Evolutionary conservation across 2,888 invertebrate species (phyloP), one percentile per base, ranked within the genome.

Genomic region (Meiosimyza platycephala): DNA sequence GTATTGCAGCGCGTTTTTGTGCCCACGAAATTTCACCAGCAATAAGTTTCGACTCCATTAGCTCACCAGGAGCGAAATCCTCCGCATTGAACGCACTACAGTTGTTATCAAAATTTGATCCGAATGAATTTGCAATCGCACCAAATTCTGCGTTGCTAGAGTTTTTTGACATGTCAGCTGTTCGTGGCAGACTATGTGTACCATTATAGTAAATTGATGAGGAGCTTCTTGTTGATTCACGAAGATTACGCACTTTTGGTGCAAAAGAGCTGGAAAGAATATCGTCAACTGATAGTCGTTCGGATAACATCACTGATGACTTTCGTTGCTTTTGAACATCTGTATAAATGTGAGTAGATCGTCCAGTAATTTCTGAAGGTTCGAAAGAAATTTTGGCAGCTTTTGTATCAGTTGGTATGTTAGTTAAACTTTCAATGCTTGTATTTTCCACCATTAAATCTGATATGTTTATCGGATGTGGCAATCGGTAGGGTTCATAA

Each of bases 21-120:
- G 86, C 86, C 86, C 87, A 87, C 1, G 82, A 79, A 12, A 83
- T 82, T 74, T 87, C 87, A 71, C 86, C 86, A 52, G 79, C 77
- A 15, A 82, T 71, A 7, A 87, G 66, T 68, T 84, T 83, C 0
- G 85, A 84, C 12, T 82, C 78, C 86, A 87, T 86, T 28, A 84
- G 69, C 71, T 86, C 86, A n/a, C 81, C 85, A 0, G 87, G 85
- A 1, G 79, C 80, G 65, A 87, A 87, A 66, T 78, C 77, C 67
- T 82, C 82, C 1, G 74, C 70, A 60, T 57, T 74, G 0, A 67
- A 68, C 0, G 66, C 72, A 16, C 59, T 13, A 6, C 28, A 54
- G 57, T 67, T 75, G 22, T 55, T 73, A 51, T 72, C 67, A 9
- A 66, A 15, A 57, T 71, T 74, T 12, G 47, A 68, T 5, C 52